phyloP scores from a whole-genome alignment of 2,797 vertebrate genomes.

The Crax fasciolata region DNA sequence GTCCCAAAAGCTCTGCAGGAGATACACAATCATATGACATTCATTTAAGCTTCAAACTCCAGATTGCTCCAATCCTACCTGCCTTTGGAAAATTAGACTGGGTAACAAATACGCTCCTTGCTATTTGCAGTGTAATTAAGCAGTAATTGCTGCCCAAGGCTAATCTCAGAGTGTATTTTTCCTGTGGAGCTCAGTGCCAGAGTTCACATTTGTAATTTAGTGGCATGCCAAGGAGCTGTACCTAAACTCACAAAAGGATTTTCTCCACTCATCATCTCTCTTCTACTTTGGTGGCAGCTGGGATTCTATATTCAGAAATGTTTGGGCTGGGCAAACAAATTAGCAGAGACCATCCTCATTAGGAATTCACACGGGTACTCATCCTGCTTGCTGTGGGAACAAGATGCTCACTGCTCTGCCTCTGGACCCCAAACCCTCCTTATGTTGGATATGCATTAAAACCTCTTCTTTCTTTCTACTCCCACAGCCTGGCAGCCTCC shows the following conservation, averaged over 20 bases:
- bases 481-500: slow-evolving; percentile 93
- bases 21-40: background rate
- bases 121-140: slow-evolving; percentile 75
- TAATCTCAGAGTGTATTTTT: slow-evolving; percentile 58
- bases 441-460: background rate
- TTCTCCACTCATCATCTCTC: slow-evolving; percentile 56
- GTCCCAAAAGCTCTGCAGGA: background rate
- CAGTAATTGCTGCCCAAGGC: slow-evolving; percentile 52
- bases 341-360: slow-evolving; percentile 54
- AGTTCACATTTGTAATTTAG: slow-evolving; percentile 62
- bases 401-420: background rate
- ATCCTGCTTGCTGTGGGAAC: slow-evolving; percentile 17
- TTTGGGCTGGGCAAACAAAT: slow-evolving; percentile 75
- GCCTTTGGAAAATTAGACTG: slow-evolving; percentile 26
- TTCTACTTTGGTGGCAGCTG: slow-evolving; percentile 47
- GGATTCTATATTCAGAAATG: slow-evolving; percentile 49
- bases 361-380: slow-evolving; percentile 51
- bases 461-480: slow-evolving; percentile 67
- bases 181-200: slow-evolving; percentile 21
- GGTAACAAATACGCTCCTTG: background rate
- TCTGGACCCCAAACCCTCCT: slow-evolving; percentile 19
- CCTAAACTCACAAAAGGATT: slow-evolving; percentile 61
- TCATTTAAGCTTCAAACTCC: background rate
- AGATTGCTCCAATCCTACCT: background rate
- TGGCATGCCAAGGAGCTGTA: slow-evolving; percentile 5